phyloP scores from a whole-genome alignment of 2,113 vertebrate genomes.

The Mastomys coucha region DNA sequence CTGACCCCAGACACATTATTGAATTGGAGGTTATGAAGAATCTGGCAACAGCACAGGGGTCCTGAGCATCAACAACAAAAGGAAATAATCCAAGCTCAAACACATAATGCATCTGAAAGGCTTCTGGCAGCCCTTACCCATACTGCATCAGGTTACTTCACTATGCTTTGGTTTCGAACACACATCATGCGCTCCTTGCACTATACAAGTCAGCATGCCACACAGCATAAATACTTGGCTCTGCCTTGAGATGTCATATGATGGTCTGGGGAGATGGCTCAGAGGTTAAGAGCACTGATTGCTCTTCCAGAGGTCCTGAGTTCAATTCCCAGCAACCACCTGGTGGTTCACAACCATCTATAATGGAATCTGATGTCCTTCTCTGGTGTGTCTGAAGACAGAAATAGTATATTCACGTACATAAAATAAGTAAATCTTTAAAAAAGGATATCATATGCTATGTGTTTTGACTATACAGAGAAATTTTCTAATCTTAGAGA shows the following conservation, averaged over 20 bases:
- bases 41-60: neutral
- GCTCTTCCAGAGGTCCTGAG: too few relatives aligned
- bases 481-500: neutral
- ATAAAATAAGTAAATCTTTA: too few relatives aligned
- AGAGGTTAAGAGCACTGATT: too few relatives aligned
- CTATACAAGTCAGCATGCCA: too few relatives aligned
- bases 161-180: neutral
- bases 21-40: neutral
- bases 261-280: too few relatives aligned
- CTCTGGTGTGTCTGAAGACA: too few relatives aligned
- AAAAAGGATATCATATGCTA: too few relatives aligned
- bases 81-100: neutral
- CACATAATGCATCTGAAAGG: neutral
- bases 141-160: neutral
- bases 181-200: too few relatives aligned
- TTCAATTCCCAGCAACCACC: too few relatives aligned
- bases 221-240: neutral
- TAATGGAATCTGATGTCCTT: too few relatives aligned
- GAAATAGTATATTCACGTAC: too few relatives aligned
- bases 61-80: neutral
- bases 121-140: neutral
- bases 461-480: neutral
- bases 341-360: too few relatives aligned
- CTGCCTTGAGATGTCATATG: neutral
- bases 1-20: neutral